Percentiles rank a stretch among this genome's conserved stretches.
Evolutionary conservation across 1,140 invertebrate genomes (phyloP).

Genomic region (Oryctes rhinoceros): DNA sequence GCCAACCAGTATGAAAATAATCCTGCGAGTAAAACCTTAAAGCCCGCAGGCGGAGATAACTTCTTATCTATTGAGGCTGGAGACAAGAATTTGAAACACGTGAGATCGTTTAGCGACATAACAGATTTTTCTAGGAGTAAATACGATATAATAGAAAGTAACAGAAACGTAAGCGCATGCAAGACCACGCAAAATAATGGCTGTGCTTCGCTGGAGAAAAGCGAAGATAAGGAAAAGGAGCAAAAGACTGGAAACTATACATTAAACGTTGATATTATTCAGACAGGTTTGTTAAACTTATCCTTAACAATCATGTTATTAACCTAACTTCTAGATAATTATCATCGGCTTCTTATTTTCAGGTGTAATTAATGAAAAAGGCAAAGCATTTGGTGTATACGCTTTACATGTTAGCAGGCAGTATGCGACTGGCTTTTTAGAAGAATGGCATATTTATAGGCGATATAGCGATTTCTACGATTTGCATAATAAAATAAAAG

Average conservation of each 20-base stretch:
- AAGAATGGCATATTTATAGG: conserved; percentile 82
- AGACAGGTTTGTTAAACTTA: conserved; percentile 66
- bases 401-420: conserved; percentile 81
- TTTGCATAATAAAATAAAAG: conserved; percentile 80
- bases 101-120: conserved; percentile 55
- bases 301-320: no score
- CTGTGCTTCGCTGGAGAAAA: conserved; percentile 9
- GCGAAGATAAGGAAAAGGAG: conserved; percentile 62
- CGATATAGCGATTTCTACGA: conserved; percentile 94
- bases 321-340: no score
- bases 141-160: conserved; percentile 56
- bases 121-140: conserved; percentile 51
- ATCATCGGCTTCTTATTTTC: conserved; percentile 46
- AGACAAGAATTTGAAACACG: conserved; percentile 58
- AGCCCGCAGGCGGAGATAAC: conserved; percentile 37
- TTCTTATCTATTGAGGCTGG: conserved; percentile 55
- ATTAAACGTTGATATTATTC: conserved; percentile 73
- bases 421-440: conserved; percentile 71
- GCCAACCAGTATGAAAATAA: conserved; percentile 29
- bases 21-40: not conserved
- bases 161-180: conserved; percentile 44
- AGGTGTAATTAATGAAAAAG: conserved; percentile 79
- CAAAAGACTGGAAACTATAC: conserved; percentile 68
- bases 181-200: conserved; percentile 10
- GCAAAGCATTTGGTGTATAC: conserved; percentile 89